Conservation (phyloP, 2,797 vertebrate genomes). For the Mionectes olivaceus region DNA sequence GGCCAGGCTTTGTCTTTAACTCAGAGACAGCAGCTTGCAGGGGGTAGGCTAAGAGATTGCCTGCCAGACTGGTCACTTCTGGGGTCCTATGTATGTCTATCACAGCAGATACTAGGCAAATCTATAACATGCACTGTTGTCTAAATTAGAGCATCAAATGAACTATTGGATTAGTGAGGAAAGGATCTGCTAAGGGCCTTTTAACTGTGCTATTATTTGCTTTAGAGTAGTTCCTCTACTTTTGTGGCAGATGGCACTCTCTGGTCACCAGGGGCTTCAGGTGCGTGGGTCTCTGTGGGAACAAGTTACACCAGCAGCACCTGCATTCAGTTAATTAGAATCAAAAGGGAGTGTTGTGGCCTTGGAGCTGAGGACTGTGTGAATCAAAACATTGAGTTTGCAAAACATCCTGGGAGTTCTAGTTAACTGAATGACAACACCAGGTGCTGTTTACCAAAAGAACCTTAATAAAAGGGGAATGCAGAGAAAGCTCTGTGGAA, state of each 20-base stretch:
- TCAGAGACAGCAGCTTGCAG: neutral
- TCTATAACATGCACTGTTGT: neutral
- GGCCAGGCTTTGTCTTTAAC: neutral
- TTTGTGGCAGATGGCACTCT: neutral
- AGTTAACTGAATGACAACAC: no score
- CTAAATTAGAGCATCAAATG: neutral
- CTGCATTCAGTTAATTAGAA: no score
- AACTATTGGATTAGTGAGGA: neutral
- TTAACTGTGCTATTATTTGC: neutral
- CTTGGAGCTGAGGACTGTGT: no score
- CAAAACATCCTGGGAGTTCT: no score
- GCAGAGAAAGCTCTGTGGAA: no score
- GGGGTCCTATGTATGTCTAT: neutral
- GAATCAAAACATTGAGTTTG: no score
- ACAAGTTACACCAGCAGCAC: no score
- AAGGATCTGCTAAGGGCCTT: neutral
- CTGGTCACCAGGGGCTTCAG: neutral
- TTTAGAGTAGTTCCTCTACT: neutral
- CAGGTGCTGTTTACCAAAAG: no score
- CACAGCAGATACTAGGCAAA: neutral
- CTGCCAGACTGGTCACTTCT: neutral
- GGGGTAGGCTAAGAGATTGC: fast-evolving
- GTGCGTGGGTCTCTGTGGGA: no score
- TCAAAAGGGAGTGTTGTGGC: no score
- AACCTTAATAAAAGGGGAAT: no score